Conservation (phyloP, 1,140 invertebrate species). For the Leptoteleia sp. region DNA sequence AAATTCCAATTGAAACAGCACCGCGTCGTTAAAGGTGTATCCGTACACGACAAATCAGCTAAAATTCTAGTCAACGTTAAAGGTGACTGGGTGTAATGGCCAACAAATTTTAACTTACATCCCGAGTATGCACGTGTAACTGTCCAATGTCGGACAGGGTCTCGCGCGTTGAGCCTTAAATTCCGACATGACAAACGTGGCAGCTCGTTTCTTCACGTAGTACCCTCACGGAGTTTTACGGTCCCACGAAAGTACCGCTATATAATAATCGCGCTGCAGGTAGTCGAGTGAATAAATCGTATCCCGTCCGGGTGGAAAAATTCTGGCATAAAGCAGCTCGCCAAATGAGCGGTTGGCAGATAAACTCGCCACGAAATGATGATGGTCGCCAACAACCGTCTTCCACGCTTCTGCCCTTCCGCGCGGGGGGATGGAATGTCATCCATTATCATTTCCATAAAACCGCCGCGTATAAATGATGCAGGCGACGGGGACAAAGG, state of each 20-base stretch:
- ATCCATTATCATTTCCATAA: conserved; percentile 76
- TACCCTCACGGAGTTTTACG: conserved; percentile 35
- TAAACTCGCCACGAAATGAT: conserved; percentile 70
- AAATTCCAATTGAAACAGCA: too few relatives aligned
- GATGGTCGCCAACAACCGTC: conserved; percentile 22
- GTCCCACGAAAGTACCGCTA: conserved; percentile 52
- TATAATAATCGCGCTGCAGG: conserved; percentile 61
- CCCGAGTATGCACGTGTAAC: background rate
- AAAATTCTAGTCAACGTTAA: too few relatives aligned
- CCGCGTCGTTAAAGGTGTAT: too few relatives aligned
- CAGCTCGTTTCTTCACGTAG: conserved; percentile 36
- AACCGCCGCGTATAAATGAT: conserved; percentile 74
- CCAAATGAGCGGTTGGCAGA: conserved; percentile 49
- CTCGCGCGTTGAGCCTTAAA: conserved; percentile 8
- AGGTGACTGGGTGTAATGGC: too few relatives aligned
- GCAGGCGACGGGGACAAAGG: background rate
- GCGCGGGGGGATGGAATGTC: conserved; percentile 72
- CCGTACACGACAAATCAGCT: too few relatives aligned
- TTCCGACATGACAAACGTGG: conserved; percentile 38
- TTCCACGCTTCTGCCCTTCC: conserved; percentile 9
- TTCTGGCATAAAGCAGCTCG: conserved; percentile 46
- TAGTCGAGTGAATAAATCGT: conserved; percentile 45
- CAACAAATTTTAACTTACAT: background rate
- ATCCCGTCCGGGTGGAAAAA: conserved; percentile 31
- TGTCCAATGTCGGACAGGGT: conserved; percentile 14